These are phyloP conservation scores for Dryobota labecula DNA, from an alignment of 2,888 invertebrate genomes.

Conservation along the genomic window DNA sequence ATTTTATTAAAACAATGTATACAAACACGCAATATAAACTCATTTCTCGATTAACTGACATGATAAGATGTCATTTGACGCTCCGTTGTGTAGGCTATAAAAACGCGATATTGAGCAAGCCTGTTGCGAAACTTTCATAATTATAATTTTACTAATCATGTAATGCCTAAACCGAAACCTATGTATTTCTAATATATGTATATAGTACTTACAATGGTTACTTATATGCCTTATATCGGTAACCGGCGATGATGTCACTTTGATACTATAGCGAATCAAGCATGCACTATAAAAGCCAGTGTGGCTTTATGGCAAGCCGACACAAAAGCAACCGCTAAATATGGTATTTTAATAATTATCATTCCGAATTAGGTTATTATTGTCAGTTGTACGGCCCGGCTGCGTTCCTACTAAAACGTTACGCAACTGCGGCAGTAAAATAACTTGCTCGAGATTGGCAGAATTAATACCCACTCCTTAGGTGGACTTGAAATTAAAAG, in stretches of 20 bases:
- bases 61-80: conserved; percentile 57
- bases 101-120: conserved; percentile 47
- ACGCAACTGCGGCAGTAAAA: conserved; percentile 65
- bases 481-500: conserved; percentile 57
- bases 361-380: conserved; percentile 69
- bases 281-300: conserved; percentile 69
- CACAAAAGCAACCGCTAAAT: conserved; percentile 72
- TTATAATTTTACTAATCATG: conserved; percentile 41
- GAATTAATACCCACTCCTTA: conserved; percentile 57
- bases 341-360: conserved; percentile 76
- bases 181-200: conserved; percentile 14
- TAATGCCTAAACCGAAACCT: not conserved
- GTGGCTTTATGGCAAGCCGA: conserved; percentile 69
- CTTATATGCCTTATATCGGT: conserved; percentile 45
- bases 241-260: conserved; percentile 70
- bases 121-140: conserved; percentile 29
- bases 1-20: conserved; percentile 71
- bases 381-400: conserved; percentile 61
- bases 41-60: conserved; percentile 56
- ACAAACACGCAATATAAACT: conserved; percentile 57
- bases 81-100: conserved; percentile 41
- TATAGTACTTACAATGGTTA: conserved; percentile 40
- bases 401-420: conserved; percentile 69
- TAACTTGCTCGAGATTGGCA: conserved; percentile 61
- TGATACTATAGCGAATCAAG: conserved; percentile 65